Evolutionary conservation across 2,113 vertebrate species (phyloP).

Genomic region (Eulemur macaco): DNA sequence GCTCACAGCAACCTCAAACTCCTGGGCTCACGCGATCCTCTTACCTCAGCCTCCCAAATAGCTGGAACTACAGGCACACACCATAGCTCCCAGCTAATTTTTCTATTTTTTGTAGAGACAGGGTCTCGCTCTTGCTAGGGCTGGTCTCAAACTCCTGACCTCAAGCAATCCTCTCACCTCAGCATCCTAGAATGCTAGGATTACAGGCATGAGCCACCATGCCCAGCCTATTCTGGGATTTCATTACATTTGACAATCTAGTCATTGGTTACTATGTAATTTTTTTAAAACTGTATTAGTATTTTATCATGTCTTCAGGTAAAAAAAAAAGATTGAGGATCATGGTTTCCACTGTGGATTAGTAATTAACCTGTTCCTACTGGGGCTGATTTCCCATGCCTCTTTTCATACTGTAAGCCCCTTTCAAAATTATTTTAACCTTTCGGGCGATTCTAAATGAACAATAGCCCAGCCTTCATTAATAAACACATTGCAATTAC

Average conservation of each 20-base stretch:
- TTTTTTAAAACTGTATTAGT: not conserved
- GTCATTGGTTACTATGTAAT: not conserved
- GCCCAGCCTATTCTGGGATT: not conserved
- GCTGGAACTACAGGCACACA: too few relatives aligned
- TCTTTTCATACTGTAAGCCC: conserved; percentile 20
- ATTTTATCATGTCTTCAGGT: not conserved
- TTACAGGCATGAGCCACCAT: too few relatives aligned
- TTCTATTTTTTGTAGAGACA: too few relatives aligned
- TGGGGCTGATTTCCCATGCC: not conserved
- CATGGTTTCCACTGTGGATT: not conserved
- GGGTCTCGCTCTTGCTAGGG: too few relatives aligned
- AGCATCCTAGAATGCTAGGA: too few relatives aligned
- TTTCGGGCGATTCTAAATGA: conserved; percentile 37
- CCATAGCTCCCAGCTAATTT: too few relatives aligned
- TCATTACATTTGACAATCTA: conserved; percentile 21
- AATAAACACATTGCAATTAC: conserved; percentile 65
- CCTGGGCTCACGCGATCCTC: too few relatives aligned
- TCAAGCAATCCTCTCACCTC: too few relatives aligned
- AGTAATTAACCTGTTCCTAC: conserved; percentile 33
- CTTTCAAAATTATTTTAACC: conserved; percentile 58
- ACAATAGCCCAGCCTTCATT: conserved; percentile 59
- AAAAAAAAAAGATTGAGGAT: not conserved
- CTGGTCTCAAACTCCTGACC: too few relatives aligned
- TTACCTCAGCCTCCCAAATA: too few relatives aligned
- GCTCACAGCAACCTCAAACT: too few relatives aligned